Percentiles rank a stretch among this genome's conserved stretches.
Evolutionary conservation across 2,888 invertebrate species (phyloP).

Genomic region (Lasiommata megera): DNA sequence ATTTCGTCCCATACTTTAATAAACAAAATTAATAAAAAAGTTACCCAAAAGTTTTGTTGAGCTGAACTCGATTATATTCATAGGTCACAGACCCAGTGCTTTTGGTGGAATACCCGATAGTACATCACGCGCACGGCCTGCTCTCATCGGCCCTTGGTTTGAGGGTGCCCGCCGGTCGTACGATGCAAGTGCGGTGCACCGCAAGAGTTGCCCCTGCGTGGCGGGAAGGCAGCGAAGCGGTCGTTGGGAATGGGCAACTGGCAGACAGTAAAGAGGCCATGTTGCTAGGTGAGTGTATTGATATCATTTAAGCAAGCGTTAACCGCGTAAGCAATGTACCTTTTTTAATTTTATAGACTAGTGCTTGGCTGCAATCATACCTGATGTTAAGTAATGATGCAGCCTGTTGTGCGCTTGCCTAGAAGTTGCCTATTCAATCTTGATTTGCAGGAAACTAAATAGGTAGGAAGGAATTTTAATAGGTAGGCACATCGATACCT

Average conservation of each 20-base stretch:
- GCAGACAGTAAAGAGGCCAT: conserved; percentile 76
- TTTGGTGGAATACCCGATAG: conserved; percentile 67
- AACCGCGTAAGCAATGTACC: neutral
- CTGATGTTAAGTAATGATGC: no score
- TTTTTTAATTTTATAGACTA: no score
- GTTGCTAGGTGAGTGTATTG: conserved; percentile 59
- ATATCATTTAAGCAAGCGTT: no score
- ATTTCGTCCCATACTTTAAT: no score
- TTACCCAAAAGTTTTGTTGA: no score
- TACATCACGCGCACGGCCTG: conserved; percentile 66
- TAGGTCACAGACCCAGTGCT: conserved; percentile 66
- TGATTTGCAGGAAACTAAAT: no score
- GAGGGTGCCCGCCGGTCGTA: conserved; percentile 62
- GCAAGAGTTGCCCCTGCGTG: conserved; percentile 72
- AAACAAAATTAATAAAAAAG: no score
- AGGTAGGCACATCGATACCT: no score
- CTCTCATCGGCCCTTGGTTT: conserved; percentile 67
- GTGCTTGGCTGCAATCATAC: no score
- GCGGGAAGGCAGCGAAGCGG: conserved; percentile 74
- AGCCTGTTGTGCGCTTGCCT: no score
- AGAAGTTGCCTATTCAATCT: no score
- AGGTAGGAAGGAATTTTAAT: no score
- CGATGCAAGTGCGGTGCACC: conserved; percentile 71
- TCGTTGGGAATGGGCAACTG: conserved; percentile 68
- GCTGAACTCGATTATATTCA: neutral